Evolutionary conservation across 2,113 vertebrate species (phyloP), one percentile per base, ranked within the genome.

Genomic region (Scophthalmus maximus): DNA sequence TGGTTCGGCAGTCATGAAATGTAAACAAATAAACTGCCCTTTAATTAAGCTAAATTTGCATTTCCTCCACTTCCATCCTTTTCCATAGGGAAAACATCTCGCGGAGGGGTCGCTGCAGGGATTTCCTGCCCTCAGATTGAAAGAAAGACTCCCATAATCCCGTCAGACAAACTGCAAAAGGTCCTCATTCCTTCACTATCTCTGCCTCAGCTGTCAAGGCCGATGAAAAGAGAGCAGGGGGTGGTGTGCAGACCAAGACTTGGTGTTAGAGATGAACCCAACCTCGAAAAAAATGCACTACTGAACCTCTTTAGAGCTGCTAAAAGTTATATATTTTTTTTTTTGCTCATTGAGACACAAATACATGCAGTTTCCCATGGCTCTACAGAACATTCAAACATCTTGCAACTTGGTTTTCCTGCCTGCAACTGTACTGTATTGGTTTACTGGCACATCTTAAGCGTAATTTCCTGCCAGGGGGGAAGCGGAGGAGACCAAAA

Each of bases 1-100:
- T 18, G 18, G 12, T 42, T n/a, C 74, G 56, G 46, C 57, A 64
- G 34, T 58, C 20, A 44, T 53, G 46, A 60, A 30, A 64, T 27
- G 71, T 87, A 78, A 81, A 85, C 69, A 84, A 1, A 59, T 42
- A 66, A 44, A 20, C 38, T 52, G 11, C 38, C 78, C 64, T 78
- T 40, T 72, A 83, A 86, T 87, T 50, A 67, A 22, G 29, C 18
- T 44, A 25, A 53, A 58, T 50, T 9, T 56, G 32, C 30, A 69
- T 73, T 84, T 82, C 72, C 68, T 76, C 44, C 6, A 40, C 26
- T 59, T 27, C 9, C 32, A 67, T 8, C 22, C 27, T 25, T 52
- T 7, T 22, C 60, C 46, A 52, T 6, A 30, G 58, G 44, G 30
- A 27, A 64, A 52, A 58, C 6, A 50, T 61, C 26, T n/a, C 34